Evolutionary conservation across 2,797 vertebrate species (phyloP), one percentile per base, ranked within the genome.

Genomic region (Malacoraja senta): DNA sequence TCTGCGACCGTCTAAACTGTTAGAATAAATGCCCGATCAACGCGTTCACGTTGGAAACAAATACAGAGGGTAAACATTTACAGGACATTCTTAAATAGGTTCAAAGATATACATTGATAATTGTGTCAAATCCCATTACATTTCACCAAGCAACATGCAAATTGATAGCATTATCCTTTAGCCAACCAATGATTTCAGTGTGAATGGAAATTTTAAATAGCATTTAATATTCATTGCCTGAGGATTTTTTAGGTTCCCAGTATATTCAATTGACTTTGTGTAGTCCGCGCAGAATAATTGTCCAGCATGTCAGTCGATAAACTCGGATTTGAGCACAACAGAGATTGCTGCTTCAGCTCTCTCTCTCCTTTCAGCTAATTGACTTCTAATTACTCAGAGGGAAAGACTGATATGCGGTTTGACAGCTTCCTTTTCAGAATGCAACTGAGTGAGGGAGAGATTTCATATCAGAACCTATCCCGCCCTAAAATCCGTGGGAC

Each of bases 361-460:
- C 38, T 53, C 35, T 71, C 68, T 72, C 71, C 8, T 72, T 72
- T 72, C 15, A 72, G 19, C 71, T 92, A 44, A 10, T 72, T n/a
- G 26, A 12, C 90, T 58, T 92, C 72, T 92, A 76, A 92, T 92
- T 74, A 58, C 90, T 74, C 90, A 9, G 71, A 58, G 9, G 44
- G 63, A 72, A 44, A 76, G 90, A 76, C 71, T 53, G 90, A 68
- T 17, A 68, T 68, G 71, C 38, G 29, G 68, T 38, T 74, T 71
- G 65, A 53, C 90, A 91, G 10, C 19, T 72, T 91, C 90, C 90
- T 74, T 74, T 44, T 58, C 38, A 76, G 44, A 74, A 44, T n/a
- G 90, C 71, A 76, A 76, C 44, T 76, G 90, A 74, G 61, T 65
- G n/a, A 35, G 84, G 84, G 84, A 88, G 84, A 68, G 84, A 88